Evolutionary conservation across 2,797 vertebrate species (phyloP), one percentile per base, ranked within the genome.

Genomic region (Apogon talboti): DNA sequence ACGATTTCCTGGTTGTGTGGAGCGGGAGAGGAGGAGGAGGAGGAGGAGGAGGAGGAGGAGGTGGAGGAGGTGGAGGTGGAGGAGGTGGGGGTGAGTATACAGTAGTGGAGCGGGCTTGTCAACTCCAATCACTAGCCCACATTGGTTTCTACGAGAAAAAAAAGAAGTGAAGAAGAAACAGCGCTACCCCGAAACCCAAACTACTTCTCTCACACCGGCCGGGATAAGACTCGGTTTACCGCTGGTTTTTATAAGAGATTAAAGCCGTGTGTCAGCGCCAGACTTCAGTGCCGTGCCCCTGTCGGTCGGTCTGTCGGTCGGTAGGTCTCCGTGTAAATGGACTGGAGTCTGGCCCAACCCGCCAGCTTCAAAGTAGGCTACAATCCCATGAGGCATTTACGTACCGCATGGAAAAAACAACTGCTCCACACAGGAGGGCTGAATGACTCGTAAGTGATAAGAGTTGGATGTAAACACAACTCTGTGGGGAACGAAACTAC

Each of bases 1-100:
- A 81, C 90, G 88, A 93, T 93, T 95, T 95, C 94, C 94, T 94
- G 94, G 93, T 95, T 93, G 87, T 91, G 76, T 69, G 83, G 85
- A 87, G 85, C 76, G 80, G 76, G 67, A 80, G 87, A 74, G 79
- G 75, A 57, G 76, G 75, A 42, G 50, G 62, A 35, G 69, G 28
- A 28, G 73, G 66, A 59, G 64, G 28, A 28, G 64, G 75, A 78
- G 47, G 70, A 24, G 42, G 8, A 14, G 16, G 19, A 9, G 30
- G 2, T 19, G 71, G 67, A n/a, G 49, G 28, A 28, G 73, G 66
- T 57, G 64, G 75, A 78, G 47, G 70, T 19, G 42, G 8, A 14
- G 16, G 19, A 9, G 30, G 2, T 19, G 71, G 67, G 66, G 74
- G 68, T 67, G 33, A 58, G 55, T 46, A 90, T 92, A 92, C 91